A percentile compares a stretch with the other conserved stretches of the same genome.
phyloP scores from a whole-genome alignment of 2,888 invertebrate species.

The Pseudeuparius sepicola region DNA sequence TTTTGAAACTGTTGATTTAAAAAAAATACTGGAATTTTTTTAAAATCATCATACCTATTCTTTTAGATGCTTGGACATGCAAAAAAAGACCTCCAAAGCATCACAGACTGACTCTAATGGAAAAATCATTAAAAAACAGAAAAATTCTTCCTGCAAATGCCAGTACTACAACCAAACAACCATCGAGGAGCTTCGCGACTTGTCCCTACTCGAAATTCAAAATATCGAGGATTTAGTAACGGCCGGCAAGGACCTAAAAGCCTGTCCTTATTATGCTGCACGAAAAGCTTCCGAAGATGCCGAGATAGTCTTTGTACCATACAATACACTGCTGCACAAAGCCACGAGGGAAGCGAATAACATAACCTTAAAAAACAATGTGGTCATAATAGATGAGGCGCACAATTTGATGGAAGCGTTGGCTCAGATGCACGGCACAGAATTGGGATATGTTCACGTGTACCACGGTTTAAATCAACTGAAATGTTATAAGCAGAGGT shows the following conservation, averaged over 20 bases:
- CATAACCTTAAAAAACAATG: constrained; percentile 57
- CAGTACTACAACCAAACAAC: constrained; percentile 54
- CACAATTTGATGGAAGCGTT: constrained; percentile 91
- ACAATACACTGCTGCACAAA: constrained; percentile 71
- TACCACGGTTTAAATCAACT: constrained; percentile 54
- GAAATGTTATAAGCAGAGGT: constrained; percentile 62
- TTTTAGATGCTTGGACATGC: constrained; percentile 67
- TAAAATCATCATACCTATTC: too few species aligned
- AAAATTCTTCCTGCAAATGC: constrained; percentile 51
- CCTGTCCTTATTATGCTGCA: constrained; percentile 91
- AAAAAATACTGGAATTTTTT: too few species aligned
- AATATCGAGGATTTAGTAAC: constrained; percentile 83
- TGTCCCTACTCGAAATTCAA: constrained; percentile 56
- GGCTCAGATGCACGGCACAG: constrained; percentile 73
- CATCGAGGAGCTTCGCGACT: constrained; percentile 55
- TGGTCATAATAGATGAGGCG: constrained; percentile 87
- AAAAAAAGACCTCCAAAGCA: constrained; percentile 49
- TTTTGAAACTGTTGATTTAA: too few species aligned
- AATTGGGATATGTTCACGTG: constrained; percentile 58
- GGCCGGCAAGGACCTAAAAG: constrained; percentile 56
- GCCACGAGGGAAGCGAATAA: constrained; percentile 59
- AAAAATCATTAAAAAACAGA: constrained; percentile 52
- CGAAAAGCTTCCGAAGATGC: constrained; percentile 74
- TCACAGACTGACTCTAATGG: constrained; percentile 50
- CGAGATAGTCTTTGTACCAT: constrained; percentile 69